Base-by-base conservation (phyloP, 2,797 vertebrate genomes). In the Xyrichtys novacula region DNA sequence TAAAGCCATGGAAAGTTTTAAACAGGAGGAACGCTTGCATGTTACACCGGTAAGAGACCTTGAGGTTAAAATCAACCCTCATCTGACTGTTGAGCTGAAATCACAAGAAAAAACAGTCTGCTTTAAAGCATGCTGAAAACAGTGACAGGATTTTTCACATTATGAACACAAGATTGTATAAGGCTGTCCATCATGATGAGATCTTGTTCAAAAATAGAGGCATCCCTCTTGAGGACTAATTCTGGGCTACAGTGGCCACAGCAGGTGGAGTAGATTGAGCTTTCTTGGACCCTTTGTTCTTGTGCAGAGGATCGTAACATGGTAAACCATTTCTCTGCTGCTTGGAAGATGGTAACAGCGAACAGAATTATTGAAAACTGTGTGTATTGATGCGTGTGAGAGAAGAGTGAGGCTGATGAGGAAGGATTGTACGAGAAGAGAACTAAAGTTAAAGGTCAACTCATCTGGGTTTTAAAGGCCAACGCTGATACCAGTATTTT, bases 311-410 rank as follows among this genome's bases (percentile, higher is more conserved):
- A 53, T 56, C 22, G 20, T 39, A 56, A 55, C 34, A 36, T 59
- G 15, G 11, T 31, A 62, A 69, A 71, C 28, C 57, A 55, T 48
- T 34, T 34, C 22, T 53, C 15, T 44, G 26, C 4, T 36, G 22
- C 40, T 44, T 36, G 28, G 32, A 10, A 22, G 34, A 60, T 3
- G 43, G 20, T 65, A 62, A 36, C 31, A 52, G 64, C 50, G 66
- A 76, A 76, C 47, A 39, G 64, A 50, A 66, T 76, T 65, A 78
- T 57, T 66, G 56, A 36, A 61, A 74, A 80, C 53, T 8, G 36
- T 70, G 62, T 70, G 72, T 78, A 80, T 80, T 70, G 69, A 82
- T 83, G 64, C 32, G 40, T 3, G 6, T 71, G 71, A 46, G 42
- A 50, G 48, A 29, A 32, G 57, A 56, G 65, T 26, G 20, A 22